Evolutionary conservation across 1,140 invertebrate species (phyloP).

Genomic region (Pseudobourletiella spinata): DNA sequence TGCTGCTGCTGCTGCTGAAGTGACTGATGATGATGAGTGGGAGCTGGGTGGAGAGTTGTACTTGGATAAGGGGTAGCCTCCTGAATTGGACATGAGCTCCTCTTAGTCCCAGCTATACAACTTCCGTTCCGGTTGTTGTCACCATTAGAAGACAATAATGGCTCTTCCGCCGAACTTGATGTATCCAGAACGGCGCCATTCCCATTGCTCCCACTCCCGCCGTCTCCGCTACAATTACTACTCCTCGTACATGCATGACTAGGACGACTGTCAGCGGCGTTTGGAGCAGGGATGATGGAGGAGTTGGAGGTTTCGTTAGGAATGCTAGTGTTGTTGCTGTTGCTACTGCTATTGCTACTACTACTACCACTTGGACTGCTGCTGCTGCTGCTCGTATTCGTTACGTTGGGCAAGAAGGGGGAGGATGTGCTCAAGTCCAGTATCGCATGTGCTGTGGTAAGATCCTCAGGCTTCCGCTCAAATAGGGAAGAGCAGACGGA

Average conservation of each 20-base stretch:
- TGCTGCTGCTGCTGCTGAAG: no score
- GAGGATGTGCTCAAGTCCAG: slow-evolving; percentile 75
- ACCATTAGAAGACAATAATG: neutral
- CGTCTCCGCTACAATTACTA: neutral
- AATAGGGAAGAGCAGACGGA: slow-evolving; percentile 30
- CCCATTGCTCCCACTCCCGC: neutral
- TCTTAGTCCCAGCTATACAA: neutral
- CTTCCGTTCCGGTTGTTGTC: neutral
- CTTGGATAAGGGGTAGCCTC: neutral
- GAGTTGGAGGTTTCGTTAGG: slow-evolving; percentile 38
- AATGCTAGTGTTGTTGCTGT: no score
- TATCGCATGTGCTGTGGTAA: slow-evolving; percentile 66
- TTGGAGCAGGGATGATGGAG: slow-evolving; percentile 36
- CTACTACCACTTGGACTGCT: neutral
- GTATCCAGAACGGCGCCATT: neutral
- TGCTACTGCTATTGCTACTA: neutral
- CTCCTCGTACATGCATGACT: neutral
- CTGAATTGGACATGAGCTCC: neutral
- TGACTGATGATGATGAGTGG: neutral
- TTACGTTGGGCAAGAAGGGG: slow-evolving; percentile 55
- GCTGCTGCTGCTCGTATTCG: slow-evolving; percentile 3
- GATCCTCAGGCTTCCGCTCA: slow-evolving; percentile 33
- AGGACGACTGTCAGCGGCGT: slow-evolving; percentile 17
- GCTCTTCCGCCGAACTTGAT: neutral
- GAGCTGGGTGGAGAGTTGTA: neutral